phyloP scores from a whole-genome alignment of 2,797 vertebrate species.

The Leptodactylus fallax region DNA sequence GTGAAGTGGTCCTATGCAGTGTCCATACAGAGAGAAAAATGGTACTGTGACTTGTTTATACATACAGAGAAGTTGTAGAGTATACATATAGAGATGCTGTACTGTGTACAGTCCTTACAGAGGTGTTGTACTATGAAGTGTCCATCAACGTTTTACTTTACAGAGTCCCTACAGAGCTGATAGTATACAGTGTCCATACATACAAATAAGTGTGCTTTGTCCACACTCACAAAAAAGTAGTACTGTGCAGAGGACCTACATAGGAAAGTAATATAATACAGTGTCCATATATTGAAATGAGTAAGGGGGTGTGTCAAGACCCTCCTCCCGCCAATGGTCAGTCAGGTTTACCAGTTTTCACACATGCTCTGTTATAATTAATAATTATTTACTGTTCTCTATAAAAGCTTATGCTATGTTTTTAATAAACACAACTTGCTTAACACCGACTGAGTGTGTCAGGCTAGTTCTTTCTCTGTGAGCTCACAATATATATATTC shows the following conservation, averaged over 20 bases:
- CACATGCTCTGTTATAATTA: no score
- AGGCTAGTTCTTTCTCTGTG: no score
- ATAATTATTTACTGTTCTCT: no score
- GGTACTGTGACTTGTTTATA: not conserved
- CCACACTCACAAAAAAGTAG: not conserved
- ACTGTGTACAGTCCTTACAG: not conserved
- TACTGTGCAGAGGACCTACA: not conserved
- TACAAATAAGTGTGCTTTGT: not conserved
- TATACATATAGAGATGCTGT: not conserved
- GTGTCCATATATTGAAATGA: no score
- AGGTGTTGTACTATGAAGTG: not conserved
- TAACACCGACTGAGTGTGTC: no score
- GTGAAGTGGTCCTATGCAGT: not conserved
- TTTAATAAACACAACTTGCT: no score
- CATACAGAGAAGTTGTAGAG: not conserved
- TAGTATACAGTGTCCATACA: not conserved
- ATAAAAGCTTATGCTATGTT: no score
- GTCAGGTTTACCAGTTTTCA: no score
- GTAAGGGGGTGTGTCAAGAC: no score
- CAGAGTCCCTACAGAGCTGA: not conserved
- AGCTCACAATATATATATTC: no score
- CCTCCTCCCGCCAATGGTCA: no score
- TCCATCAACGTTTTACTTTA: no score
- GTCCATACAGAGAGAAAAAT: not conserved
- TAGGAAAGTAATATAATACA: not conserved